Percentiles rank a stretch among this genome's conserved stretches.
phyloP scores from a whole-genome alignment of 2,888 invertebrate species.

The Stenodera caucasica region DNA sequence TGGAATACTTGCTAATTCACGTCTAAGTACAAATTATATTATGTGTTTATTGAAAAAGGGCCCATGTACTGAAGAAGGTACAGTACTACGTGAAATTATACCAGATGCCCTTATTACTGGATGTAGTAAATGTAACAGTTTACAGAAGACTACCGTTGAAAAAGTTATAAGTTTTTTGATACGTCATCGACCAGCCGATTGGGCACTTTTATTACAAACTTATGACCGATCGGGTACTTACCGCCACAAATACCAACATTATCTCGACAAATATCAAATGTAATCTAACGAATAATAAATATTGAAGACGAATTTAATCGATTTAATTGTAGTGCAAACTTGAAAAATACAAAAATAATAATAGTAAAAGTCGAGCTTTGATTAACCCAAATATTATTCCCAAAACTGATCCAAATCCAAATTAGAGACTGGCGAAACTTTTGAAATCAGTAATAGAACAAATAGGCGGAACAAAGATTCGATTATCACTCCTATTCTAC shows the following conservation, averaged over 20 bases:
- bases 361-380: too few species aligned
- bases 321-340: too few species aligned
- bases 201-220: constrained; percentile 61
- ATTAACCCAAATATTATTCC: too few species aligned
- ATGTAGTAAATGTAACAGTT: constrained; percentile 64
- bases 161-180: constrained; percentile 65
- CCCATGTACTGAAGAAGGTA: constrained; percentile 49
- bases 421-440: too few species aligned
- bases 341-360: too few species aligned
- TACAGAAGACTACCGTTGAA: constrained; percentile 64
- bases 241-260: constrained; percentile 49
- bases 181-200: constrained; percentile 63
- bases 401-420: too few species aligned
- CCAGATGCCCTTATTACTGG: constrained; percentile 68
- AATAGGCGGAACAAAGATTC: too few species aligned
- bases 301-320: neutral
- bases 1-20: constrained; percentile 16
- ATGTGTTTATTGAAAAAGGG: constrained; percentile 22
- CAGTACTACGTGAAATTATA: constrained; percentile 55
- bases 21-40: constrained; percentile 20
- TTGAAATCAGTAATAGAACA: too few species aligned
- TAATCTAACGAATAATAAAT: too few species aligned
- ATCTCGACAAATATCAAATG: constrained; percentile 10
- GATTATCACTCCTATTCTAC: too few species aligned
- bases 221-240: constrained; percentile 69